A percentile compares a stretch with the other conserved stretches of the same genome.
These are phyloP conservation scores for Philotrypesis tridentata DNA, from an alignment of 1,140 invertebrate genomes.

Conservation along the genomic window DNA sequence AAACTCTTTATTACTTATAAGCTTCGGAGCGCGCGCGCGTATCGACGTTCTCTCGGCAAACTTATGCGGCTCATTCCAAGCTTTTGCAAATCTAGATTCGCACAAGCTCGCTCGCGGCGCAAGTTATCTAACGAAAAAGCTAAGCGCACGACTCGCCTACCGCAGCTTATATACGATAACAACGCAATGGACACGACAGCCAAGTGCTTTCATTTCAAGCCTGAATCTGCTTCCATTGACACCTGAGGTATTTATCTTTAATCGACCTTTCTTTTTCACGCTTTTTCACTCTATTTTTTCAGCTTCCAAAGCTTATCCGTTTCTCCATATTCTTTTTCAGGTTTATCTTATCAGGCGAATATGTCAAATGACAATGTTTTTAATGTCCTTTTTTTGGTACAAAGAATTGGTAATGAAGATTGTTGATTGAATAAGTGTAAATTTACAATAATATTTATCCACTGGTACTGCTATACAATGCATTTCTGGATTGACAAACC, in stretches of 20 bases:
- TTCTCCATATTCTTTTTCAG: not conserved
- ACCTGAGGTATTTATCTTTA: not conserved
- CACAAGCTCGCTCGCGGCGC: not conserved
- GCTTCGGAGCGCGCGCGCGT: not conserved
- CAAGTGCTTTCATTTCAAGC: conserved; percentile 6
- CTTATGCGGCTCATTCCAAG: not conserved
- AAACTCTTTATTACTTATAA: not conserved
- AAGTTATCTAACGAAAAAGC: not conserved
- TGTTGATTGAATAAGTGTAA: not conserved
- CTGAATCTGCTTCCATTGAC: not conserved
- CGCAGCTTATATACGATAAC: not conserved
- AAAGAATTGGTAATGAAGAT: not conserved
- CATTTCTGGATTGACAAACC: conserved; percentile 71
- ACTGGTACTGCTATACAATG: conserved; percentile 52
- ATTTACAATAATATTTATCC: conserved; percentile 9
- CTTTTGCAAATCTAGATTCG: not conserved
- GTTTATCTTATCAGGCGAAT: not conserved
- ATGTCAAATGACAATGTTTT: not conserved
- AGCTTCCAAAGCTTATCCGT: conserved; percentile 7
- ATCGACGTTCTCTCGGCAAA: not conserved
- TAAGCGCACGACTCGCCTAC: not conserved
- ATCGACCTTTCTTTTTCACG: not conserved
- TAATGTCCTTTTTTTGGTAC: not conserved
- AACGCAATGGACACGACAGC: conserved; percentile 5
- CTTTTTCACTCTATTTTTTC: not conserved